phyloP scores from a whole-genome alignment of 2,888 invertebrate species.

The Tupiocoris notatus region DNA sequence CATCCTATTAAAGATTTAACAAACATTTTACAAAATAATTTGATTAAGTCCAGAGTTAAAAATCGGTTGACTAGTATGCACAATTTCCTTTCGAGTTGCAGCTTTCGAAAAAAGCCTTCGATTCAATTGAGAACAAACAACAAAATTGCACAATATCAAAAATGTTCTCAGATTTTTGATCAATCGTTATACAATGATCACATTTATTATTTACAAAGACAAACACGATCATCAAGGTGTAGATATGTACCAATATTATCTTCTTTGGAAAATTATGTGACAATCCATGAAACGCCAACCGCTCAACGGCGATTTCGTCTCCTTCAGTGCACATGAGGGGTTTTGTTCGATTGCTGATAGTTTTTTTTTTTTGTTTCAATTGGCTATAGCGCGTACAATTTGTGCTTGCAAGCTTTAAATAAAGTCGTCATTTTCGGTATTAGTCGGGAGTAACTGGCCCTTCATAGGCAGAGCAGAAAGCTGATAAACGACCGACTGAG shows the following conservation, averaged over 20 bases:
- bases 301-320: not conserved
- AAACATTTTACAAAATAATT: conserved; percentile 27
- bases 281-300: not conserved
- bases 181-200: conserved; percentile 10
- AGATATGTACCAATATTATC: conserved; percentile 17
- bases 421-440: too few species aligned
- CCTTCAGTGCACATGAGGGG: not conserved
- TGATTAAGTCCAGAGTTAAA: conserved; percentile 4
- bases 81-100: not conserved
- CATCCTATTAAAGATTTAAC: conserved; percentile 19
- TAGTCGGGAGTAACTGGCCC: too few species aligned
- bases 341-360: not conserved
- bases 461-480: too few species aligned
- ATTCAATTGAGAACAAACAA: not conserved
- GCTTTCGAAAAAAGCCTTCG: not conserved
- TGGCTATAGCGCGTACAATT: too few species aligned
- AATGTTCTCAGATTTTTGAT: conserved; percentile 4
- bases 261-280: not conserved
- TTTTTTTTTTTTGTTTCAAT: not conserved
- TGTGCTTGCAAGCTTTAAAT: too few species aligned
- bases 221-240: conserved; percentile 4
- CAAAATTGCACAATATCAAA: conserved; percentile 21
- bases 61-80: not conserved
- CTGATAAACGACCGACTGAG: too few species aligned
- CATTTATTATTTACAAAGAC: conserved; percentile 23